Conservation (phyloP, 2,797 vertebrate genomes). For the Clarias laeviceps region DNA sequence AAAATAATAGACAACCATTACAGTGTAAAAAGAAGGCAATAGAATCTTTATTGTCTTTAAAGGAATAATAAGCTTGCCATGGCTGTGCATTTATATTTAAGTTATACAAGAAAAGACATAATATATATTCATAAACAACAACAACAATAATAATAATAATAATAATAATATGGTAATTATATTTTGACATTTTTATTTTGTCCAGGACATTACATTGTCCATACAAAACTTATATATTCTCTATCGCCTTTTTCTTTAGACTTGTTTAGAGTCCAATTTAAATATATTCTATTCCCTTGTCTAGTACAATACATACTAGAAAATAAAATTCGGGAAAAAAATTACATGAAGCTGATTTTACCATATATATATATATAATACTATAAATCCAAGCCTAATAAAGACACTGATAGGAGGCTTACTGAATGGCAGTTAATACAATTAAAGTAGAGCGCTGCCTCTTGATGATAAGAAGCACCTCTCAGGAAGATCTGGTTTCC, state of each 20-base stretch:
- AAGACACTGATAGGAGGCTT: conserved; percentile 14
- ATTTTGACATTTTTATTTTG: neutral
- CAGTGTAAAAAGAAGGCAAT: neutral
- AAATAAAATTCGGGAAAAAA: neutral
- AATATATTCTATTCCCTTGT: neutral
- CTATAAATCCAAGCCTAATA: conserved; percentile 1
- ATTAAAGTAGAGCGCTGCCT: neutral
- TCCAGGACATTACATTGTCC: neutral
- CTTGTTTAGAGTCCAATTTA: neutral
- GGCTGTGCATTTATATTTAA: conserved; percentile 6
- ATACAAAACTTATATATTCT: neutral
- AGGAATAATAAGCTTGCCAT: conserved; percentile 7
- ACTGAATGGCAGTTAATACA: conserved; percentile 11
- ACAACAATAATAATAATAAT: conserved; percentile 1
- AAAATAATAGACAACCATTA: conserved; percentile 10
- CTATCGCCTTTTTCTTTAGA: neutral
- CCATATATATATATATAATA: neutral
- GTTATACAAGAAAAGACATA: neutral
- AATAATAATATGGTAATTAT: conserved; percentile 11
- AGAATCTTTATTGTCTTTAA: conserved; percentile 24
- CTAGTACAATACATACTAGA: neutral
- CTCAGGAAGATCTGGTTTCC: conserved; percentile 33
- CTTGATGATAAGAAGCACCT: neutral
- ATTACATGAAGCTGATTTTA: neutral
- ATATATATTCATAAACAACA: neutral